phyloP scores from a whole-genome alignment of 2,797 vertebrate genomes.

The Lepilemur septentrionalis region DNA sequence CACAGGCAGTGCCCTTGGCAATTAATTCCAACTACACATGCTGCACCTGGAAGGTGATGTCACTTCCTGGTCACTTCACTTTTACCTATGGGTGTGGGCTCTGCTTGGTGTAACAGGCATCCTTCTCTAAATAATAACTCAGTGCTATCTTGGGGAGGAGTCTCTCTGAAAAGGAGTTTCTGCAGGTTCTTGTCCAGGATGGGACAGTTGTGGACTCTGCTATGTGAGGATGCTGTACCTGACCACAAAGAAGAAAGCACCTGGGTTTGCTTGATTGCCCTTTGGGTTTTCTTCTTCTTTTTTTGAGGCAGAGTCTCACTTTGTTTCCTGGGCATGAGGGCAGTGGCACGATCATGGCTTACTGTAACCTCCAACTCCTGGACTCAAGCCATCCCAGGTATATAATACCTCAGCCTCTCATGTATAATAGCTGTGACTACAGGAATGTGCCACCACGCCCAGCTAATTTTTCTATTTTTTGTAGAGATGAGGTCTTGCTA shows the following conservation, averaged over 20 bases:
- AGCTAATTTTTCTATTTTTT: not conserved
- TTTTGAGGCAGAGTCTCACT: not conserved
- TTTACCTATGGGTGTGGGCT: not conserved
- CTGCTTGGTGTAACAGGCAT: not conserved
- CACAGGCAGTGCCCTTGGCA: not conserved
- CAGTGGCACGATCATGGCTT: not conserved
- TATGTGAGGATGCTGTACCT: not conserved
- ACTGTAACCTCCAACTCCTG: not conserved
- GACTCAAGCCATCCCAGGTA: not conserved
- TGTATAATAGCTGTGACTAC: not conserved
- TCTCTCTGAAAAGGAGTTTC: not conserved
- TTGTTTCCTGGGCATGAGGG: not conserved
- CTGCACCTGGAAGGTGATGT: fast-evolving
- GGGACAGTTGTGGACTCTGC: not conserved
- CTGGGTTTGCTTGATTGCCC: not conserved
- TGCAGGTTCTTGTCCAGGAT: not conserved
- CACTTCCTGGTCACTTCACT: not conserved
- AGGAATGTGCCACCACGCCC: not conserved
- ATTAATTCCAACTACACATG: not conserved
- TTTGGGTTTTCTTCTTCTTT: not conserved
- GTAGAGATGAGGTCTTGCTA: not conserved
- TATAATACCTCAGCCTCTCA: not conserved
- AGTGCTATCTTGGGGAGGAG: not conserved
- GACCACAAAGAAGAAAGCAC: not conserved
- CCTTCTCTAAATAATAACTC: not conserved